Evolutionary conservation across 2,888 invertebrate species (phyloP).

Genomic region (Taphrorychus bicolor): DNA sequence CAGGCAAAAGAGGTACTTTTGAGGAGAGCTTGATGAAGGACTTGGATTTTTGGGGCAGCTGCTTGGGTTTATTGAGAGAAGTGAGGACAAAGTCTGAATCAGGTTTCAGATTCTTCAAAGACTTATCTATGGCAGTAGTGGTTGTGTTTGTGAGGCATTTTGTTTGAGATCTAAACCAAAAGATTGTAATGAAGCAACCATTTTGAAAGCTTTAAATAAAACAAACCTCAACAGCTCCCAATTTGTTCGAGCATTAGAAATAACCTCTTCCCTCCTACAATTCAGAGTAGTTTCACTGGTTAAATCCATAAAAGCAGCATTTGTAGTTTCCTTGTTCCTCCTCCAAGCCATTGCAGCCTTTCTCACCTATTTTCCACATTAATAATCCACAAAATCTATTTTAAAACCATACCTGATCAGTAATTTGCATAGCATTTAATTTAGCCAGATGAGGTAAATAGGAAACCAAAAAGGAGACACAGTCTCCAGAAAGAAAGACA

Average conservation of each 20-base stretch:
- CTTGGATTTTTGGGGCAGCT: slow-evolving; percentile 45
- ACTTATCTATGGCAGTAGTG: slow-evolving; percentile 49
- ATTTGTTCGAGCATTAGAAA: slow-evolving; percentile 85
- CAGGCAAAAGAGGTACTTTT: slow-evolving; percentile 60
- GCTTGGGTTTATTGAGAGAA: slow-evolving; percentile 51
- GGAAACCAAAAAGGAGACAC: slow-evolving; percentile 81
- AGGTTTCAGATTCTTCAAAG: slow-evolving; percentile 53
- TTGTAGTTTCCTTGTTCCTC: slow-evolving; percentile 76
- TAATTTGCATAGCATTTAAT: slow-evolving; percentile 80
- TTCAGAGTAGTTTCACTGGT: slow-evolving; percentile 65
- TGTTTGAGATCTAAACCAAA: slow-evolving; percentile 68
- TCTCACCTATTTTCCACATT: slow-evolving; percentile 62
- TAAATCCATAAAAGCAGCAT: slow-evolving; percentile 70
- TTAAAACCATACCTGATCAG: slow-evolving; percentile 65
- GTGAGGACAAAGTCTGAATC: slow-evolving; percentile 59
- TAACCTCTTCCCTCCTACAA: slow-evolving; percentile 80
- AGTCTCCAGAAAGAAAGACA: slow-evolving; percentile 80
- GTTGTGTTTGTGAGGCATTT: slow-evolving; percentile 63
- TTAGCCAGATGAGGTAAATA: slow-evolving; percentile 77
- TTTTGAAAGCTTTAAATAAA: neutral
- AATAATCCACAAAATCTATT: neutral
- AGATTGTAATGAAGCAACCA: neutral
- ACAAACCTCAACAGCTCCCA: slow-evolving; percentile 76
- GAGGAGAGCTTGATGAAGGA: slow-evolving; percentile 41
- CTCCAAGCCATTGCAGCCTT: slow-evolving; percentile 83